Percentiles rank a stretch among this genome's conserved stretches.
These are phyloP conservation scores for Spizaetus ornatus DNA, from an alignment of 2,113 vertebrate species.

Conservation along the genomic window DNA sequence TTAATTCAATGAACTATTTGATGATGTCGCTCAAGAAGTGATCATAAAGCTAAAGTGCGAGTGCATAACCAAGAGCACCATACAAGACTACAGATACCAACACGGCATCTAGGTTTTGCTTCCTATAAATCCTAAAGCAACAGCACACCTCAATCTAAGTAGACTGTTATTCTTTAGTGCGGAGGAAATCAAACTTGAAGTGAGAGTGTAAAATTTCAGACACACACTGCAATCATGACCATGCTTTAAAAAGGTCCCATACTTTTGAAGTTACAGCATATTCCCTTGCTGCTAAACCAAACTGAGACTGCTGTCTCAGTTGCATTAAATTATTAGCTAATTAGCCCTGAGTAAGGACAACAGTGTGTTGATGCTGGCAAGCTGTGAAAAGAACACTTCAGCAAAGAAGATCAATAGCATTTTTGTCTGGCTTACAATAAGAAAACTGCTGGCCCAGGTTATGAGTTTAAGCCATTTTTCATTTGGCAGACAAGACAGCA, in stretches of 20 bases:
- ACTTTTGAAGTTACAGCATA: background rate
- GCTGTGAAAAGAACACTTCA: conserved; percentile 69
- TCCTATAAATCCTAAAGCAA: background rate
- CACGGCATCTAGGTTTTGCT: background rate
- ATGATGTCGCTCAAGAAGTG: background rate
- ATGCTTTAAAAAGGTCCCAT: background rate
- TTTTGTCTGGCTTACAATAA: conserved; percentile 63
- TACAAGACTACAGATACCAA: background rate
- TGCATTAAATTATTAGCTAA: conserved; percentile 73
- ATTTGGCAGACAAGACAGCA: conserved; percentile 56
- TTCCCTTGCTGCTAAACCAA: conserved; percentile 16
- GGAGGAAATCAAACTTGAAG: background rate
- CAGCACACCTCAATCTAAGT: background rate
- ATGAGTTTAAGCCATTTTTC: conserved; percentile 60
- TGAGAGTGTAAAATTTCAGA: background rate
- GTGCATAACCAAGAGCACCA: background rate
- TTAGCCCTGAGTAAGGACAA: conserved; percentile 64
- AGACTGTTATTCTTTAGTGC: background rate
- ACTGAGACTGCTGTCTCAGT: conserved; percentile 27
- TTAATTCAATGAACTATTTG: background rate
- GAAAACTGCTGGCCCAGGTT: conserved; percentile 58
- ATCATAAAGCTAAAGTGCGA: background rate
- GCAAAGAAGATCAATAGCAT: conserved; percentile 63
- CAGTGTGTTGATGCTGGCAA: conserved; percentile 60
- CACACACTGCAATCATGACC: background rate